Evolutionary conservation across 2,888 invertebrate genomes (phyloP), one percentile per base, ranked within the genome.

Genomic region (Aleiodes alternator): DNA sequence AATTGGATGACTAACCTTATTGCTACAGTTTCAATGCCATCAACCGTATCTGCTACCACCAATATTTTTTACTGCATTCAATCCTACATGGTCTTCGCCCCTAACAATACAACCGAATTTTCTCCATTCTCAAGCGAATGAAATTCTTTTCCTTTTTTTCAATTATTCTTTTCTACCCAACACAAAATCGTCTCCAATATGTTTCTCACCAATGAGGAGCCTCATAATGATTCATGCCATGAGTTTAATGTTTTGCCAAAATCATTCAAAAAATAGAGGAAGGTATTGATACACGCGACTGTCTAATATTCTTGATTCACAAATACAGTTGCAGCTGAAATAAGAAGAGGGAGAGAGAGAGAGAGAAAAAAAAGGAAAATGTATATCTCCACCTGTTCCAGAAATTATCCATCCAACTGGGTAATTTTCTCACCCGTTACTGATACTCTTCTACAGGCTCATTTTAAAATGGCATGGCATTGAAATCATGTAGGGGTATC

Each of bases 211-310:
- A 1, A 38, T 38, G 5, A 38, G 6, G 3, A 38, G 38, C 8
- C 38, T 38, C 38, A 38, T 43, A 8, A 43, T 43, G 9, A 43
- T 9, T 9, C 9, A 9, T 43, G 3, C 43, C 9, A 9, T 8
- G 43, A 43, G 9, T 7, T 43, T 11, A 8, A 7, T 7, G 43
- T 43, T n/a, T 59, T 8, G 38, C 5, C 9, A 57, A 31, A 56
- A 56, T 29, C 57, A 57, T 57, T 57, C n/a, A 23, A 31, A 29
- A 57, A 31, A 57, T n/a, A 57, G 53, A 70, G 29, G 57, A 56
- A 50, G 14, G 51, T 38, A 73, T 75, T 64, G 75, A 75, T 71
- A 75, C 75, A 71, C 71, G 66, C 66, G 71, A 75, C 71, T 57
- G 57, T 66, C 70, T 75, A 71, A 75, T 75, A 71, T 71, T 75